Percentiles rank a stretch among this genome's conserved stretches.
Conservation (phyloP, 2,888 invertebrate genomes). For the Limnephilus auricula region DNA sequence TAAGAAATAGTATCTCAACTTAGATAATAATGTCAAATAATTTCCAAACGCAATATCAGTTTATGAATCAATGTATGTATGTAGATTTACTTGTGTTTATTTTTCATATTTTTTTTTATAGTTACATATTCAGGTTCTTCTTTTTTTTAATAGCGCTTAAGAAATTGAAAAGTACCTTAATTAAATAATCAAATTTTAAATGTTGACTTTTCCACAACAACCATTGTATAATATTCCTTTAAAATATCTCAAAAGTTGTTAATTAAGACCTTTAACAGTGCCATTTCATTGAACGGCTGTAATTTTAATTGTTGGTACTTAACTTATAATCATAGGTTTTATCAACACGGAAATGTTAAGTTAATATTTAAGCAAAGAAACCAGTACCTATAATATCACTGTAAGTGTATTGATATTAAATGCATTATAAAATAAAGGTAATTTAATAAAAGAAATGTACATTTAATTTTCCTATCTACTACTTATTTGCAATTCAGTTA, state of each 20-base stretch:
- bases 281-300: conserved; percentile 38
- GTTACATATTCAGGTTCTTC: neutral
- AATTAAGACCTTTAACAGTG: conserved; percentile 23
- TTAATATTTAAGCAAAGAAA: conserved; percentile 3
- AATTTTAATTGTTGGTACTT: conserved; percentile 8
- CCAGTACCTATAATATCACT: conserved; percentile 2
- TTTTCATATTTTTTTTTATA: conserved; percentile 2
- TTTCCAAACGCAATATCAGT: conserved; percentile 45
- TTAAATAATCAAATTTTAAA: neutral
- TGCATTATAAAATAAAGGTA: neutral
- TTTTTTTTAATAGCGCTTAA: conserved; percentile 5
- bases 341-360: conserved; percentile 3
- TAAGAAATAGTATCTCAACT: conserved; percentile 39
- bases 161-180: conserved; percentile 44
- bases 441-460: neutral
- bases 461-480: neutral
- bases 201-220: neutral
- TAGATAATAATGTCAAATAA: conserved; percentile 31
- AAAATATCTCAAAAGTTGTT: conserved; percentile 17
- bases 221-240: conserved; percentile 4
- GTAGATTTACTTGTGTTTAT: neutral
- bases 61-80: neutral
- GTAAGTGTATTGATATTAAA: neutral
- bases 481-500: neutral
- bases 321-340: conserved; percentile 12